Evolutionary conservation across 2,113 vertebrate genomes (phyloP).

Genomic region (Phyllostomus hastatus): DNA sequence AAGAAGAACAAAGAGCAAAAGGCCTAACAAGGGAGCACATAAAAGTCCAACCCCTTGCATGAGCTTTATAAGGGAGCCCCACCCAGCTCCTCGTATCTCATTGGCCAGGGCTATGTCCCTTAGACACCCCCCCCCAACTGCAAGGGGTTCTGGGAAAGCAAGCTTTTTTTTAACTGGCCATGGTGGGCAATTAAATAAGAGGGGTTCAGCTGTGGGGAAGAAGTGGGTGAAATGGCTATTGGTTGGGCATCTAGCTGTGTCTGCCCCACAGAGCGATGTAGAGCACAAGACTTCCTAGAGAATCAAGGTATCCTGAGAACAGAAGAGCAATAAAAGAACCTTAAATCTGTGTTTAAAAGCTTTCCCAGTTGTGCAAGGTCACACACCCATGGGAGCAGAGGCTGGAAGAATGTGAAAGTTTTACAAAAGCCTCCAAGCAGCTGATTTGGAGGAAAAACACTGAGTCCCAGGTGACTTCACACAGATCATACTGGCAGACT

Average conservation of each 20-base stretch:
- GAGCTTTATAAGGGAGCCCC: background rate
- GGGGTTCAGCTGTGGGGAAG: background rate
- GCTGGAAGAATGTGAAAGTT: background rate
- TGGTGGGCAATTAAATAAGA: background rate
- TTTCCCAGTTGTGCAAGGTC: background rate
- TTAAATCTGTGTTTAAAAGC: background rate
- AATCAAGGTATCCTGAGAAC: background rate
- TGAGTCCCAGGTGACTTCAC: constrained; percentile 7
- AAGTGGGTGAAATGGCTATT: background rate
- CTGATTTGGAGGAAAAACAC: constrained; percentile 36
- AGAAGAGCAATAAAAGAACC: background rate
- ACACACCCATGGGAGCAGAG: background rate
- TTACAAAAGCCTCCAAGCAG: constrained; percentile 24
- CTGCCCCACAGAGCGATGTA: background rate
- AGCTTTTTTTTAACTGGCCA: background rate
- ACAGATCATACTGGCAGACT: background rate
- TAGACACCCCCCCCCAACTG: background rate
- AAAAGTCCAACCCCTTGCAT: background rate
- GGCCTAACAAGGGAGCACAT: background rate
- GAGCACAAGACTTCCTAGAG: background rate
- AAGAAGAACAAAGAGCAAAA: background rate
- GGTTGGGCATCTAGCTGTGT: background rate
- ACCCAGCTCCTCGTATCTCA: background rate
- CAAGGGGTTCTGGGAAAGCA: background rate
- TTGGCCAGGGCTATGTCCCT: background rate